Conservation (phyloP, 2,888 invertebrate genomes). For the Beris chalybata region DNA sequence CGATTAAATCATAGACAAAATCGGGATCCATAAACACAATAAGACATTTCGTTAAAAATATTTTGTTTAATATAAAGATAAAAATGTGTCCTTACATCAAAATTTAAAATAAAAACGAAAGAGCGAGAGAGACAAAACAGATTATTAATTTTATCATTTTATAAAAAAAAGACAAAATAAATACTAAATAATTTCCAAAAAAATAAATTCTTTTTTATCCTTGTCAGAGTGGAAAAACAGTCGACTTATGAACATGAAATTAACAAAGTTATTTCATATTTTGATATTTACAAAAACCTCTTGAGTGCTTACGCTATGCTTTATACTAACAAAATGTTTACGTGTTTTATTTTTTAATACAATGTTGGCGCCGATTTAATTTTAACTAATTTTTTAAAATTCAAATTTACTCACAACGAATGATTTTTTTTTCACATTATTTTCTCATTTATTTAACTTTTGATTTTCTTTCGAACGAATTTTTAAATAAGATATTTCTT, state of each 20-base stretch:
- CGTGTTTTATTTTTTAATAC: too few species aligned
- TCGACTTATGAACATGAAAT: too few species aligned
- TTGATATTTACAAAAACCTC: too few species aligned
- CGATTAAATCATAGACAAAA: too few species aligned
- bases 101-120: conserved; percentile 5
- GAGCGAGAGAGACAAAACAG: conserved; percentile 4
- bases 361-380: too few species aligned
- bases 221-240: too few species aligned
- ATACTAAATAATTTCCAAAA: conserved; percentile 14
- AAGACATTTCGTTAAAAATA: conserved; percentile 16
- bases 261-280: too few species aligned
- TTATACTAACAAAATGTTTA: too few species aligned
- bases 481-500: background rate
- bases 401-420: background rate
- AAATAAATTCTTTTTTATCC: conserved; percentile 4
- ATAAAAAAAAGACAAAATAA: conserved; percentile 11
- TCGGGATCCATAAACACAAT: too few species aligned
- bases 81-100: conserved; percentile 18
- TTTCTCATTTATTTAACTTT: background rate
- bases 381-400: background rate
- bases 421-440: background rate
- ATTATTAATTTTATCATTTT: conserved; percentile 1
- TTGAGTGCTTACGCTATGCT: too few species aligned
- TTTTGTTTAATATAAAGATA: conserved; percentile 26
- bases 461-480: background rate